Evolutionary conservation across 1,140 invertebrate species (phyloP).

Genomic region (Drosophila tristis): DNA sequence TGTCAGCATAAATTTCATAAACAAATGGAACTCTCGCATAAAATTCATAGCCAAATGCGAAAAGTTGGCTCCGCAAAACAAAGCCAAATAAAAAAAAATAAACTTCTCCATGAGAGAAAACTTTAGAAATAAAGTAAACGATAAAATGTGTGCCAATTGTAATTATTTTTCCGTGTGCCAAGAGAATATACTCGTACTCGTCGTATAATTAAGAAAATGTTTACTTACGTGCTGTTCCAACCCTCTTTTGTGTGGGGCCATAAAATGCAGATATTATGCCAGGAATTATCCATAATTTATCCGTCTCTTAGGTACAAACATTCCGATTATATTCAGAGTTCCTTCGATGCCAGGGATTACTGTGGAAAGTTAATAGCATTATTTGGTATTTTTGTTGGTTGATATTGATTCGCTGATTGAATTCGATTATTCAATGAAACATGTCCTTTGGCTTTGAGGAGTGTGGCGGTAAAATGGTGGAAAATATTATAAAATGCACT

Average conservation of each 20-base stretch:
- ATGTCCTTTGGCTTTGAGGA: constrained; percentile 1
- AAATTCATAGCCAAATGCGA: constrained; percentile 57
- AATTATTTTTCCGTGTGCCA: constrained; percentile 52
- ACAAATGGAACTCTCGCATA: constrained; percentile 48
- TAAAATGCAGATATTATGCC: constrained; percentile 51
- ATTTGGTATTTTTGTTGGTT: constrained; percentile 5
- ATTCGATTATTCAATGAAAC: constrained; percentile 45
- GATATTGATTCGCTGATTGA: constrained; percentile 54
- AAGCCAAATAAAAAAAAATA: constrained; percentile 50
- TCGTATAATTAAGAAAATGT: constrained; percentile 54
- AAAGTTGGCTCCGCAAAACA: constrained; percentile 44
- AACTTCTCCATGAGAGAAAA: constrained; percentile 29
- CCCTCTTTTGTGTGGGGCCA: not conserved
- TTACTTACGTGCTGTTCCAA: constrained; percentile 7
- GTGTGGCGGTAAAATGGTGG: constrained; percentile 2
- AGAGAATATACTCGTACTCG: constrained; percentile 25
- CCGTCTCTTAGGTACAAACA: not conserved
- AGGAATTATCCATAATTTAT: constrained; percentile 18
- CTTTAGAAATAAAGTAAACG: constrained; percentile 72
- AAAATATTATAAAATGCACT: constrained; percentile 58
- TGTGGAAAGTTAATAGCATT: not conserved
- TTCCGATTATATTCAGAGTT: too few species aligned
- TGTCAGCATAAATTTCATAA: constrained; percentile 69
- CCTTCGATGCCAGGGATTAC: not conserved
- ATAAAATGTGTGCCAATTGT: constrained; percentile 72